A percentile compares a stretch with the other conserved stretches of the same genome.
Evolutionary conservation across 2,888 invertebrate species (phyloP).

Genomic region (Scaptomyza tumidula): DNA sequence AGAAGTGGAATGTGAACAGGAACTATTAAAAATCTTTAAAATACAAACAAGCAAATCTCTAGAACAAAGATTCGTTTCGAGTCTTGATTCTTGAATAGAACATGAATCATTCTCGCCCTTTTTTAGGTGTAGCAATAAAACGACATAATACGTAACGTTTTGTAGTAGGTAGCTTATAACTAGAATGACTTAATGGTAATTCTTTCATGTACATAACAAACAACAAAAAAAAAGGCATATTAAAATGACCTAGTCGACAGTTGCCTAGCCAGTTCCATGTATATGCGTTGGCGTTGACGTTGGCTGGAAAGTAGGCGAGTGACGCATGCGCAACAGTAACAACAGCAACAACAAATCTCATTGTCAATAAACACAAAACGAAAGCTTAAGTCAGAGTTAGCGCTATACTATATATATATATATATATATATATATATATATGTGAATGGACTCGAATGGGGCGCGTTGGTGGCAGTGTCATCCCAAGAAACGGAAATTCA

Average conservation of each 20-base stretch:
- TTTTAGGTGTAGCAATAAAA: slow-evolving; percentile 13
- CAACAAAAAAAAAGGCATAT: slow-evolving; percentile 4
- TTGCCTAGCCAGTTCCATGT: slow-evolving; percentile 53
- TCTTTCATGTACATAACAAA: slow-evolving; percentile 2
- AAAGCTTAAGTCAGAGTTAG: slow-evolving; percentile 16
- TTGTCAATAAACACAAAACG: slow-evolving; percentile 16
- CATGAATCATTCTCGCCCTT: slow-evolving; percentile 25
- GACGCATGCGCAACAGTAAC: slow-evolving; percentile 55
- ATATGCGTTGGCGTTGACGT: slow-evolving; percentile 39
- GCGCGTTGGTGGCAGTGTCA: slow-evolving; percentile 62
- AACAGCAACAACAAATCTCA: slow-evolving; percentile 7
- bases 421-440: no score
- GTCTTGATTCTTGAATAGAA: no score
- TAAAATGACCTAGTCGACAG: slow-evolving; percentile 54
- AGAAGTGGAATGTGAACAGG: no score
- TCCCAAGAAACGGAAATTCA: slow-evolving; percentile 76
- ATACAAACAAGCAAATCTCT: no score
- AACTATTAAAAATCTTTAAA: no score
- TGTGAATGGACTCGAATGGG: slow-evolving; percentile 16
- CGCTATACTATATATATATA: not conserved
- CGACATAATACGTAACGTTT: slow-evolving; percentile 33
- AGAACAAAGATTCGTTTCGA: no score
- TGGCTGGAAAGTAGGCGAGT: slow-evolving; percentile 18
- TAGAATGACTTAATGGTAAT: slow-evolving; percentile 42
- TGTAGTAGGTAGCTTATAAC: slow-evolving; percentile 62